Evolutionary conservation across 1,140 invertebrate genomes (phyloP), one percentile per base, ranked within the genome.

Genomic region (Apocrypta bakeri): DNA sequence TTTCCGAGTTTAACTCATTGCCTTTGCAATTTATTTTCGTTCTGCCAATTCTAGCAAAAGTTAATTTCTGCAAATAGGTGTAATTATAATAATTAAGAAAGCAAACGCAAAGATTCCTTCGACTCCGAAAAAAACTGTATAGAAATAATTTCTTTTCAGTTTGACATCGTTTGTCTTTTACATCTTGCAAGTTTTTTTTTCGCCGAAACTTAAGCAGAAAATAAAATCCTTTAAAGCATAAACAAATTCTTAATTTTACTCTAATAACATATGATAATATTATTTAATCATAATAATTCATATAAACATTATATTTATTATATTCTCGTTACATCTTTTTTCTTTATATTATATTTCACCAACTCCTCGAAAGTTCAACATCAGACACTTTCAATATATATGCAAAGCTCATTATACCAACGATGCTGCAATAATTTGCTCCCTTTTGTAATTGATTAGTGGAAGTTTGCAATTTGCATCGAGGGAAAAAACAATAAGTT

Each of bases 281-380:
- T 85, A 87, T 81, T 74, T 87, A 87, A 86, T 90, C 86, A 86
- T 90, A 89, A 87, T 91, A 88, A 91, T 90, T 88, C 88, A 90
- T 91, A 90, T 90, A 91, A 92, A 91, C 90, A 89, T 89, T 89
- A 89, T 89, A 85, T 89, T 87, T 91, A 89, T 88, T 88, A 87
- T 87, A 88, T 90, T 83, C 84, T 87, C 80, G 71, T 86, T 87
- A 88, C 71, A 87, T 81, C 79, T 87, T 75, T 83, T 79, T 86
- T 73, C 42, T 17, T 76, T 56, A 56, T 64, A 64, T n/a, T 74
- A 24, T 48, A 74, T 63, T 81, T 80, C 25, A 48, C 56, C 29
- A 37, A 29, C 17, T 31, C 71, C 29, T 81, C n/a, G 71, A 74
- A 64, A 74, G 29, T 29, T 31, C 21, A 48, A 74, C 71, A 66